Percentiles rank a stretch among this genome's conserved stretches.
Evolutionary conservation across 30 jellyfish, hydroid and myxozoan species (phyloP).

Genomic region (Sanderia malayensis): DNA sequence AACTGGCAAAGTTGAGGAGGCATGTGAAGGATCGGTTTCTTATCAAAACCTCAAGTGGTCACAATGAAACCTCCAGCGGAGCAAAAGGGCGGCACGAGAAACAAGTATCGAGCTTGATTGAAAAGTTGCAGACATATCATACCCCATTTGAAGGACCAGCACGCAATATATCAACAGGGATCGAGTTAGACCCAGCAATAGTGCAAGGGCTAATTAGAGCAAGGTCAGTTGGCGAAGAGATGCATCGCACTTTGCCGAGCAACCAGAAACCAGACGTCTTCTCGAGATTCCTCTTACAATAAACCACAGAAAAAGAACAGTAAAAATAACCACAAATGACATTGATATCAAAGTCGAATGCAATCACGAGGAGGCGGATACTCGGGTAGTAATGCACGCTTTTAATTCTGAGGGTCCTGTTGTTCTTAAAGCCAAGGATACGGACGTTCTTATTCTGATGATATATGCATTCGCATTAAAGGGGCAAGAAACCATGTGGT

Average conservation of each 20-base stretch:
- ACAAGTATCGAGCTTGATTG: no score
- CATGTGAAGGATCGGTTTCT: no score
- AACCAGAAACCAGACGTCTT: background rate
- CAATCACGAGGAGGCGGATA: background rate
- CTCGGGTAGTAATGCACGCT: background rate
- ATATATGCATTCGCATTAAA: background rate
- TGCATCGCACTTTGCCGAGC: conserved; percentile 17
- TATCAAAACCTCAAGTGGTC: no score
- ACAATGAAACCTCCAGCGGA: no score
- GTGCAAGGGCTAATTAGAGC: conserved; percentile 55
- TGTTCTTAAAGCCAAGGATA: background rate
- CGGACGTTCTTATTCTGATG: background rate
- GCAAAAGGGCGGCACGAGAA: no score
- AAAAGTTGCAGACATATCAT: conserved; percentile 29
- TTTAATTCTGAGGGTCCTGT: background rate
- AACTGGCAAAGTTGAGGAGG: no score
- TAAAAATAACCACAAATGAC: background rate
- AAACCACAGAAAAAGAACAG: background rate
- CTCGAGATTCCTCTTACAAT: background rate
- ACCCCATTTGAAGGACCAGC: no score
- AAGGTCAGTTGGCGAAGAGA: no score
- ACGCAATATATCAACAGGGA: conserved; percentile 51
- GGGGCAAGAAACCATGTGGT: background rate
- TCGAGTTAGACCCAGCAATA: conserved; percentile 44
- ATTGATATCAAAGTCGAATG: background rate